Evolutionary conservation across 2,888 invertebrate genomes (phyloP).

Genomic region (Luperina testacea): DNA sequence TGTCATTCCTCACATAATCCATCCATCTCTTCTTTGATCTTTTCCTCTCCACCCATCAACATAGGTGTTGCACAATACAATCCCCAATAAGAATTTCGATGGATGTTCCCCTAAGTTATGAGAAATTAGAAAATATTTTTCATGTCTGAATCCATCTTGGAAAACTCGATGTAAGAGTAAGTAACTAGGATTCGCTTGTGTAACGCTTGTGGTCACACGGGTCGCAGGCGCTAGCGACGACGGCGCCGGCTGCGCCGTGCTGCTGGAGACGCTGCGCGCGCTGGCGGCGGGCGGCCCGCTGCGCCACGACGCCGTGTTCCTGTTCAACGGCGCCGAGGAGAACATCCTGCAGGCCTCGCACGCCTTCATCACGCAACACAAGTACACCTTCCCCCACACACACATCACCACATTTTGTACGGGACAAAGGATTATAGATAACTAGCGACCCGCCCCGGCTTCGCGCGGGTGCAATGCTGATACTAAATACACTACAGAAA

Average conservation of each 20-base stretch:
- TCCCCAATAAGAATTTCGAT: not conserved
- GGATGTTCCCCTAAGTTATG: not conserved
- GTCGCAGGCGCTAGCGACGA: constrained; percentile 95
- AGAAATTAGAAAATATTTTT: not conserved
- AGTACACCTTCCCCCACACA: constrained; percentile 66
- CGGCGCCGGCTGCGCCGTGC: constrained; percentile 96
- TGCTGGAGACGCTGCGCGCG: constrained; percentile 95
- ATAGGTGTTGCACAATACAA: not conserved
- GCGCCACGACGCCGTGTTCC: constrained; percentile 94
- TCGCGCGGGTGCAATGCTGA: too few relatives aligned
- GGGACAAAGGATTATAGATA: not conserved
- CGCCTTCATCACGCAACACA: constrained; percentile 97
- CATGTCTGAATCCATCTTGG: not conserved
- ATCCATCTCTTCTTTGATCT: too few relatives aligned
- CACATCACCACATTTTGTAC: not conserved
- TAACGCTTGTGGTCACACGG: too few relatives aligned
- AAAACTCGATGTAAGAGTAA: not conserved
- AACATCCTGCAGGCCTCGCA: constrained; percentile 96
- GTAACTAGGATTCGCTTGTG: too few relatives aligned
- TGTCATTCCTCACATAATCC: too few relatives aligned
- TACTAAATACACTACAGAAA: too few relatives aligned
- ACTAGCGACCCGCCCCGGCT: too few relatives aligned
- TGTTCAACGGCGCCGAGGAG: constrained; percentile 98
- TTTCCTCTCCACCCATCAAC: too few relatives aligned
- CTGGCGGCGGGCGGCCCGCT: constrained; percentile 91